Percentiles rank a stretch among this genome's conserved stretches.
phyloP scores from a whole-genome alignment of 2,797 vertebrate genomes.

The Sitta carolinensis region DNA sequence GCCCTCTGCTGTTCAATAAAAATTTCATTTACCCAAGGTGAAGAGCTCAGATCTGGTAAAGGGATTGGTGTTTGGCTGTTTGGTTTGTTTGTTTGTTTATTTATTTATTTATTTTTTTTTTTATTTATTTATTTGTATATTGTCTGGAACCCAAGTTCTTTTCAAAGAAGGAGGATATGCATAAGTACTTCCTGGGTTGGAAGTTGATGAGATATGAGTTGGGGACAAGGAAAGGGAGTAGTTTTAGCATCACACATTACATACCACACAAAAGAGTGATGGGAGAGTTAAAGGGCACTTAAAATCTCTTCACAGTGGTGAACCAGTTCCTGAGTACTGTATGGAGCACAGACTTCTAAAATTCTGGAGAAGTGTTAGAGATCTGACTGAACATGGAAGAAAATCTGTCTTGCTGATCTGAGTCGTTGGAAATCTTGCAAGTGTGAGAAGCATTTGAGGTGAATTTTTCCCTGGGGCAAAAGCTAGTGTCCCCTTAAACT shows the following conservation, averaged over 20 bases:
- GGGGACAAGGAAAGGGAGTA: not conserved
- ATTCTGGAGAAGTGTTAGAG: not conserved
- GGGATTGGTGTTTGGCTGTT: not conserved
- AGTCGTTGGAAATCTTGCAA: not conserved
- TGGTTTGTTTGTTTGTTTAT: not conserved
- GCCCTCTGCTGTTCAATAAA: not conserved
- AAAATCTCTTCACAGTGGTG: not conserved
- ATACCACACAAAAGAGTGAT: not conserved
- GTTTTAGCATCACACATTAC: not conserved
- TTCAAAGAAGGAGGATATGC: not conserved
- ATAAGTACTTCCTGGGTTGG: not conserved
- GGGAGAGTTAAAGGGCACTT: not conserved
- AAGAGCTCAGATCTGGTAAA: not conserved
- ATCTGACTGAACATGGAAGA: not conserved
- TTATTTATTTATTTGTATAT: not conserved
- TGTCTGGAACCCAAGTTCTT: not conserved
- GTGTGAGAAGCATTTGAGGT: not conserved
- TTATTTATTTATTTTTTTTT: not conserved
- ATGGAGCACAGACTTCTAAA: not conserved
- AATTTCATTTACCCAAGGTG: not conserved
- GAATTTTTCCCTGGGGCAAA: not conserved
- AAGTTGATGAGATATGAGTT: not conserved
- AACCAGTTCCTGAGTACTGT: not conserved
- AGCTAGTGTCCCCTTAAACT: not conserved
- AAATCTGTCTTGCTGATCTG: not conserved